Evolutionary conservation across 2,888 invertebrate genomes (phyloP).

Genomic region (Oscheius myriophilus): DNA sequence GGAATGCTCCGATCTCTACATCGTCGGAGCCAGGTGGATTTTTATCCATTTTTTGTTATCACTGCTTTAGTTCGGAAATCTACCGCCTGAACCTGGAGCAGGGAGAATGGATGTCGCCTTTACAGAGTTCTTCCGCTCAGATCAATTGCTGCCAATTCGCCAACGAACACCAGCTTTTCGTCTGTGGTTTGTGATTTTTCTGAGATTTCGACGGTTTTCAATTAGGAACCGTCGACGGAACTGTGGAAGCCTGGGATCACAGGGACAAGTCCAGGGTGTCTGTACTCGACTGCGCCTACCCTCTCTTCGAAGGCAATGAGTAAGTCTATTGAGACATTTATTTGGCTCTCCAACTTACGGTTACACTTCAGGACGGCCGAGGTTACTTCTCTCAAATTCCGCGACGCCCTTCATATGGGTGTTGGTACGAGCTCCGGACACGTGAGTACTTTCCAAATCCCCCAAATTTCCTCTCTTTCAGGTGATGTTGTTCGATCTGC

Average conservation of each 20-base stretch:
- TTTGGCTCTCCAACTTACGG: background rate
- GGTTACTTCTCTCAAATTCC: conserved; percentile 79
- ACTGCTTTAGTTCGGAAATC: conserved; percentile 80
- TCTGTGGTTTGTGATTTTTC: conserved; percentile 70
- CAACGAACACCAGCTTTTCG: conserved; percentile 85
- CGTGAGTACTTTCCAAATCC: conserved; percentile 73
- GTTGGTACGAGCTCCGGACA: conserved; percentile 95
- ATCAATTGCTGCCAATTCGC: conserved; percentile 87
- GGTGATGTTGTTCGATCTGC: conserved; percentile 87
- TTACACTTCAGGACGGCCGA: conserved; percentile 11
- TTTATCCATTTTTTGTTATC: background rate
- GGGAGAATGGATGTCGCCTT: conserved; percentile 90
- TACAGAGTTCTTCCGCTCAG: conserved; percentile 76
- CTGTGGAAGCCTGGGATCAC: conserved; percentile 96
- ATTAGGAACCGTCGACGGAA: conserved; percentile 76
- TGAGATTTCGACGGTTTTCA: too few relatives aligned
- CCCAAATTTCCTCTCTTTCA: conserved; percentile 52
- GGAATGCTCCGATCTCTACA: conserved; percentile 88
- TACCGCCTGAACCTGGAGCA: conserved; percentile 93
- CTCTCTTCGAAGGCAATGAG: conserved; percentile 38
- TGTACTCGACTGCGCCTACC: conserved; percentile 82
- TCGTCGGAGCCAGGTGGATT: conserved; percentile 85
- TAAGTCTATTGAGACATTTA: conserved; percentile 40
- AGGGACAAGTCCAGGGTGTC: conserved; percentile 82
- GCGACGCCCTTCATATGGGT: conserved; percentile 77